These are phyloP conservation scores for Numenius arquata DNA, from an alignment of 2,113 vertebrate genomes.

Conservation along the genomic window DNA sequence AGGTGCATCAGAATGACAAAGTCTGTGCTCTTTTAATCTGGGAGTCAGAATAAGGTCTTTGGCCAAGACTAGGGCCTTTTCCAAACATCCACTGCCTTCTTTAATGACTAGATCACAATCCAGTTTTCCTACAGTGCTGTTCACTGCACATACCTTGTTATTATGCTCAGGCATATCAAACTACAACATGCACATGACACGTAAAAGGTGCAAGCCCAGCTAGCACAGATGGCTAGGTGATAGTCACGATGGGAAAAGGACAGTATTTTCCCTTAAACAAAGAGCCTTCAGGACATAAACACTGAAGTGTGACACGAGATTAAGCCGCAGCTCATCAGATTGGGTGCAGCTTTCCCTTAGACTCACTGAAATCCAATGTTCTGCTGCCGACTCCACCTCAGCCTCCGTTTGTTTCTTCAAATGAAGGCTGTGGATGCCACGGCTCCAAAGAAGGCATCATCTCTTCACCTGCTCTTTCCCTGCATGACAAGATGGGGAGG, in stretches of 20 bases:
- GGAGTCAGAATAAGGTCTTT: neutral
- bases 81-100: neutral
- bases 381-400: neutral
- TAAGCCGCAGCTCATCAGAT: neutral
- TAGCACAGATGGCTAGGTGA: neutral
- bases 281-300: neutral
- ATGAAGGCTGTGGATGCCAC: neutral
- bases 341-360: neutral
- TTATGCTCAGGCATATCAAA: neutral
- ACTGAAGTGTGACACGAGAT: neutral
- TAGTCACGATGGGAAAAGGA: neutral
- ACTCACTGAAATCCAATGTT: neutral
- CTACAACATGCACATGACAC: neutral
- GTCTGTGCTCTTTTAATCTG: neutral
- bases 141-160: neutral
- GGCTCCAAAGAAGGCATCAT: neutral
- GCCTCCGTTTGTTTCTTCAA: neutral
- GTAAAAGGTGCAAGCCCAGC: neutral
- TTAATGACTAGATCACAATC: neutral
- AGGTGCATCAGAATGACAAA: neutral
- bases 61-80: neutral
- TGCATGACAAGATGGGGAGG: neutral
- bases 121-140: neutral
- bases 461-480: neutral
- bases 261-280: neutral